phyloP scores from a whole-genome alignment of 2,113 vertebrate species.

The Cettia cetti region DNA sequence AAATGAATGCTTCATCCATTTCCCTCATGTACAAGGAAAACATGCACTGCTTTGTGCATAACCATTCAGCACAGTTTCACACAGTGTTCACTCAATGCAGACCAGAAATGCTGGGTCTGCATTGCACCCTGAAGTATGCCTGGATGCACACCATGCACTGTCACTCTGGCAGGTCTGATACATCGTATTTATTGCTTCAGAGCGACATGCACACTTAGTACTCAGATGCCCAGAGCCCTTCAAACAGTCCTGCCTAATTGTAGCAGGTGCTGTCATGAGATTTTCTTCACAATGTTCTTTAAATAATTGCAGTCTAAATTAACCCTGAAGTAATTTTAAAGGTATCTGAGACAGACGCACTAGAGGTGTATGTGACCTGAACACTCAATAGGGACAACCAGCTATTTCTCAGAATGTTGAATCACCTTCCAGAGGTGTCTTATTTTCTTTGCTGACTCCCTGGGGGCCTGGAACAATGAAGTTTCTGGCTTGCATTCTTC shows the following conservation, averaged over 20 bases:
- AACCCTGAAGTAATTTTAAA: not conserved
- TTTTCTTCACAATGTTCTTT: not conserved
- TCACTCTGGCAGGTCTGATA: not conserved
- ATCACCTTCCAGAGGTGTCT: not conserved
- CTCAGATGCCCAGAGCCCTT: not conserved
- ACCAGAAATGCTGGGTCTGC: not conserved
- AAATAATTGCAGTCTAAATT: not conserved
- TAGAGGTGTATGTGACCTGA: not conserved
- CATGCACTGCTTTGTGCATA: not conserved
- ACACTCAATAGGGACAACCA: not conserved
- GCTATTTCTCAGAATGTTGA: not conserved
- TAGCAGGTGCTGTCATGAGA: not conserved
- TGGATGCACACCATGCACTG: not conserved
- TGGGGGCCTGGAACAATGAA: not conserved
- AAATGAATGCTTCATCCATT: not conserved
- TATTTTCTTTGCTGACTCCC: not conserved
- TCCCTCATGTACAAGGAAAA: not conserved
- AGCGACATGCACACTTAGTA: rapidly evolving
- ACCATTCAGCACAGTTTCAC: not conserved
- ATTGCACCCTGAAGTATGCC: not conserved
- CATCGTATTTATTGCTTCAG: not conserved
- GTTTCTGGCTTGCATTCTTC: slow-evolving; percentile 7
- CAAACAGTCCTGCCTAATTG: not conserved
- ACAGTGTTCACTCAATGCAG: not conserved
- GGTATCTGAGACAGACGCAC: not conserved